Evolutionary conservation across 2,888 invertebrate species (phyloP).

Genomic region (Rhaphigaster nebulosa): DNA sequence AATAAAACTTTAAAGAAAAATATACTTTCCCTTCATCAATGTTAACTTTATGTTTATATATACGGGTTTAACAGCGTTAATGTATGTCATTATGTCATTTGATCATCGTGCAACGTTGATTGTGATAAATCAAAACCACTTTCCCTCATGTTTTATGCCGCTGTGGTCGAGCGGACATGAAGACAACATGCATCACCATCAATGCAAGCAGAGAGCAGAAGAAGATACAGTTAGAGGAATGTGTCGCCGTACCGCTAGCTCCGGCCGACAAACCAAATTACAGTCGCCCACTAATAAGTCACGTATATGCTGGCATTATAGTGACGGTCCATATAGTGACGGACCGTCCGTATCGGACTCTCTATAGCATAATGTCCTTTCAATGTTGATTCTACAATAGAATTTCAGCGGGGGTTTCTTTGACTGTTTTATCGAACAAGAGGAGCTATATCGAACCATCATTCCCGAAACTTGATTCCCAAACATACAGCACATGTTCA

Average conservation of each 20-base stretch:
- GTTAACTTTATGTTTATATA: too few relatives aligned
- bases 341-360: neutral
- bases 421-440: neutral
- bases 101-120: too few relatives aligned
- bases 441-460: neutral
- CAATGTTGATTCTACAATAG: neutral
- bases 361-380: neutral
- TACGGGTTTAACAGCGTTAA: too few relatives aligned
- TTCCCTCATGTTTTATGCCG: neutral
- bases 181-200: neutral
- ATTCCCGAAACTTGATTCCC: neutral
- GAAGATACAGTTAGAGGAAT: conserved; percentile 42
- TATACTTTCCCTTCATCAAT: too few relatives aligned
- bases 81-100: too few relatives aligned
- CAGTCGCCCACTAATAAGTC: conserved; percentile 24
- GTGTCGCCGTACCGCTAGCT: conserved; percentile 42
- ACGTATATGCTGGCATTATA: neutral
- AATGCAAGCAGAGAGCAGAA: conserved; percentile 15
- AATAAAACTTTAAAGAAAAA: too few relatives aligned
- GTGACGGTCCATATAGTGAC: neutral
- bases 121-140: neutral
- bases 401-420: neutral
- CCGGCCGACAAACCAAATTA: conserved; percentile 26
- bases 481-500: neutral
- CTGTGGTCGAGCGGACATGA: neutral